These are phyloP conservation scores for Petaurus breviceps DNA, from an alignment of 2,113 vertebrate genomes.

Conservation along the genomic window DNA sequence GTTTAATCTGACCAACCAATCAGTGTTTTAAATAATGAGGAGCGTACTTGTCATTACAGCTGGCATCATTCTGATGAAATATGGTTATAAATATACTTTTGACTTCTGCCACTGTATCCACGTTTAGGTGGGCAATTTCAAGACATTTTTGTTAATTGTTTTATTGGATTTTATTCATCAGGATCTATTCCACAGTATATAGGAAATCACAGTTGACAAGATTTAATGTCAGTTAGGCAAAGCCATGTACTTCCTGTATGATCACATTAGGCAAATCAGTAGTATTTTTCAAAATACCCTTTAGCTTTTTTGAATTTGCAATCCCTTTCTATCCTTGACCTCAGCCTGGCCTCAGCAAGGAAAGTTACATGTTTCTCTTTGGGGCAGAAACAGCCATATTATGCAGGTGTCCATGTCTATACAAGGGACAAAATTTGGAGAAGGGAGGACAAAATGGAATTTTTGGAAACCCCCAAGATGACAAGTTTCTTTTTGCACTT, in stretches of 20 bases:
- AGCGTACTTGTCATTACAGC: conserved; percentile 40
- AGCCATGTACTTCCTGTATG: not conserved
- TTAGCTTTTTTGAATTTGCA: conserved; percentile 52
- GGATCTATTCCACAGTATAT: not conserved
- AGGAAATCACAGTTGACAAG: not conserved
- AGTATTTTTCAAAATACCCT: conserved; percentile 33
- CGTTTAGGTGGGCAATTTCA: not conserved
- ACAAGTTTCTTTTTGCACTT: conserved; percentile 26
- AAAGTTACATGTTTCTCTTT: conserved; percentile 15
- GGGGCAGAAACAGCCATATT: conserved; percentile 29
- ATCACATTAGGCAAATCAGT: not conserved
- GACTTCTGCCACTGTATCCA: not conserved
- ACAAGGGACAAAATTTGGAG: conserved; percentile 35
- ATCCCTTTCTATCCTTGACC: not conserved
- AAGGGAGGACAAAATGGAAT: conserved; percentile 47
- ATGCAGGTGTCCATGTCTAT: conserved; percentile 53
- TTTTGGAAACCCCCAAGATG: conserved; percentile 30
- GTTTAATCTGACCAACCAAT: conserved; percentile 60
- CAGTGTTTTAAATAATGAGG: conserved; percentile 69
- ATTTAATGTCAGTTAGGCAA: not conserved
- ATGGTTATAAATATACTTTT: conserved; percentile 15
- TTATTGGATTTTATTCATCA: not conserved
- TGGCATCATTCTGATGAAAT: conserved; percentile 28
- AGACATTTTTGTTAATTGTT: not conserved
- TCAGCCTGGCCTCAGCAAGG: conserved; percentile 5